Evolutionary conservation across 2,113 vertebrate species (phyloP).

Genomic region (Microcebus ravelobensis): DNA sequence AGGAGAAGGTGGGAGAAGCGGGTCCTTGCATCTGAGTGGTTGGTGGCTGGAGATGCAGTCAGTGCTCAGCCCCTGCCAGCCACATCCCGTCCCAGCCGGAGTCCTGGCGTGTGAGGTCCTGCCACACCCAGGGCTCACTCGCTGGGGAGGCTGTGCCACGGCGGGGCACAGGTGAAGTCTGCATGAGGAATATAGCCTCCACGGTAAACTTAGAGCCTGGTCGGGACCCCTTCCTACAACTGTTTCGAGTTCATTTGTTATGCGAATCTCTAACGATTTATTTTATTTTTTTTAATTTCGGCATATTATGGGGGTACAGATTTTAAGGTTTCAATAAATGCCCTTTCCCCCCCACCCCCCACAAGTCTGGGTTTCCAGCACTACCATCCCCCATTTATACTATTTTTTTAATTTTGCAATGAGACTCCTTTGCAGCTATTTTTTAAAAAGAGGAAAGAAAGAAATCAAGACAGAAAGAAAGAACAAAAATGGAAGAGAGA

Average conservation of each 20-base stretch:
- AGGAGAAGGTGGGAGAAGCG: neutral
- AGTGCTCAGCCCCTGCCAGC: neutral
- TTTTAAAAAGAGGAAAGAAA: neutral
- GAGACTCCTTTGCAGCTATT: neutral
- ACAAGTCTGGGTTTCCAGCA: too few species aligned
- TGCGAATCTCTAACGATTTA: neutral
- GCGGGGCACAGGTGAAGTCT: neutral
- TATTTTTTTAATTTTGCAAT: neutral
- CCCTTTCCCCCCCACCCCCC: too few species aligned
- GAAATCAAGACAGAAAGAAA: neutral
- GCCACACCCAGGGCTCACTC: too few species aligned
- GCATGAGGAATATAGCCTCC: neutral
- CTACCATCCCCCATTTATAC: too few species aligned
- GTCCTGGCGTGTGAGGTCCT: neutral
- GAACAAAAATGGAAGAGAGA: neutral
- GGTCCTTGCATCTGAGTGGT: accelerated
- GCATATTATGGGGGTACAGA: too few species aligned
- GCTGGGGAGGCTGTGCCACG: neutral
- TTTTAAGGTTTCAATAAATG: too few species aligned
- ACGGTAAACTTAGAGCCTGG: too few species aligned
- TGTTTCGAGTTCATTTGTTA: neutral
- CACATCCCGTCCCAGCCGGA: neutral
- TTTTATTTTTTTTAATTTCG: neutral
- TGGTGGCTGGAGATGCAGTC: neutral
- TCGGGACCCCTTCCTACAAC: neutral